Conservation (phyloP, 2,113 vertebrate genomes). For the Myotis davidii region DNA sequence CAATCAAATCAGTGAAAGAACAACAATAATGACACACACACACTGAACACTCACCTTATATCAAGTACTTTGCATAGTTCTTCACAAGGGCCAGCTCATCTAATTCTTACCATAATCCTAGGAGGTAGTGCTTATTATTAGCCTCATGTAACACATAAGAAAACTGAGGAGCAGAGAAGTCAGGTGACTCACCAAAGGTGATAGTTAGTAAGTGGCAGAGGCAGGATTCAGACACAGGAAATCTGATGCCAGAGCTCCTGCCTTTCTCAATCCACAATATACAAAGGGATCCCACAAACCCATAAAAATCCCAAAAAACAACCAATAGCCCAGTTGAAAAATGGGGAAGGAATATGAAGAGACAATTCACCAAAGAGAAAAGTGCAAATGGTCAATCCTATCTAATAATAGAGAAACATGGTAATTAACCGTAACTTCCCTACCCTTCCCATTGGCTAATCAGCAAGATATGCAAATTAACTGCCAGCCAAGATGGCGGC, state of each 20-base stretch:
- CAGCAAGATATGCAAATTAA: no score
- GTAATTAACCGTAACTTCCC: no score
- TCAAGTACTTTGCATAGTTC: background rate
- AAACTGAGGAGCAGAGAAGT: background rate
- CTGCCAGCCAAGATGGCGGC: no score
- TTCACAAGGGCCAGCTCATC: background rate
- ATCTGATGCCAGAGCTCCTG: no score
- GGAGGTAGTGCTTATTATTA: background rate
- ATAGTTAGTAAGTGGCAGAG: background rate
- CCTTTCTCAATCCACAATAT: no score
- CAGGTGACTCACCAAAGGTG: background rate
- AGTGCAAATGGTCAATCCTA: background rate
- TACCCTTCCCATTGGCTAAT: no score
- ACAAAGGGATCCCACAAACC: no score
- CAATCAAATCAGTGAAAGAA: background rate
- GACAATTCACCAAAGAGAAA: background rate
- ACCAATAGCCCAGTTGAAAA: no score
- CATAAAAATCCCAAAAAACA: no score
- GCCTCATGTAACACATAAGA: background rate
- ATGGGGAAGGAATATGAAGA: no score
- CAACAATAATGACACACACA: background rate
- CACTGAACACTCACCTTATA: background rate
- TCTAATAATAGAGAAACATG: no score
- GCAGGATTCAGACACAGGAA: background rate
- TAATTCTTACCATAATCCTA: background rate